Conservation (phyloP, 2,888 invertebrate species). For the Tenthredo scrophulariae region DNA sequence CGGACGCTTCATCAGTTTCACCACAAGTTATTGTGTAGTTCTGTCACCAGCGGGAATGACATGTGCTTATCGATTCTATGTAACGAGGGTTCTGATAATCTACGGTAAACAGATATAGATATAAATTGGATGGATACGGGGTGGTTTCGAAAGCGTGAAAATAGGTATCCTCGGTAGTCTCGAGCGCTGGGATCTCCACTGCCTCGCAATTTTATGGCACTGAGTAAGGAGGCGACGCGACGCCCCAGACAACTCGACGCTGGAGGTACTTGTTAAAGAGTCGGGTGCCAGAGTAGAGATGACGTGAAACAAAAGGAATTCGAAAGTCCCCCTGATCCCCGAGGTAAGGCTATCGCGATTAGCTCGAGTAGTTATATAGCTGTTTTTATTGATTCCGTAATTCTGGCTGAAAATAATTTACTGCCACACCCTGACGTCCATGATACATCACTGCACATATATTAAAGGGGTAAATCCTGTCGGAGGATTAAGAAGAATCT, state of each 20-base stretch:
- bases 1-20: background rate
- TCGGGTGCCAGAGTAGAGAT: background rate
- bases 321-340: background rate
- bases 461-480: background rate
- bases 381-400: conserved; percentile 61
- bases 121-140: conserved; percentile 4
- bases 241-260: conserved; percentile 41
- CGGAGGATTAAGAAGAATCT: background rate
- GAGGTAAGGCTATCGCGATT: conserved; percentile 14
- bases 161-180: background rate
- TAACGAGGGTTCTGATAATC: background rate
- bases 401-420: conserved; percentile 61
- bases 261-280: conserved; percentile 35
- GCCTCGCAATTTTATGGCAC: conserved; percentile 45
- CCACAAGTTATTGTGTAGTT: background rate
- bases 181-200: background rate
- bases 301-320: conserved; percentile 25
- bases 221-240: conserved; percentile 21
- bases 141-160: conserved; percentile 34
- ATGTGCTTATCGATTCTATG: background rate
- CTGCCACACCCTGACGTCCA: conserved; percentile 22
- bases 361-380: background rate
- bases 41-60: background rate
- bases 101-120: background rate
- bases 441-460: background rate